Evolutionary conservation across 2,888 invertebrate genomes (phyloP), one percentile per base, ranked within the genome.

Genomic region (Tinea pellionella): DNA sequence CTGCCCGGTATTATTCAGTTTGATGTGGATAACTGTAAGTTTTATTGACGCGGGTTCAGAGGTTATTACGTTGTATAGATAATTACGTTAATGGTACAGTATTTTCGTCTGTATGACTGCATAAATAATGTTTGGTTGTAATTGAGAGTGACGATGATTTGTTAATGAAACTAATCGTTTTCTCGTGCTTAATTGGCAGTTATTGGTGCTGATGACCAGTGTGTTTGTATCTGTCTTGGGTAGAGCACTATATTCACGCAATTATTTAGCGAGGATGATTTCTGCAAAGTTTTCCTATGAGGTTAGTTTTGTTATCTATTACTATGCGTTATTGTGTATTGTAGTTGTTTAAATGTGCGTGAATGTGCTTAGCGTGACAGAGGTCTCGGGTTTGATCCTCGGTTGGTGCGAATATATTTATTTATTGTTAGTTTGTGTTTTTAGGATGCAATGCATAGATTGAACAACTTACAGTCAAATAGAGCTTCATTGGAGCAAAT

Each of bases 401-500:
- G n/a, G n/a, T n/a, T n/a, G n/a, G n/a, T n/a, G n/a, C n/a, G n/a
- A 53, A 16, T 18, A 53, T 15, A 53, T 16, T 53, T 55, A 24
- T 55, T 19, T 19, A 8, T 32, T 15, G 13, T 15, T 47, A 30
- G 57, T 63, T 62, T 62, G 37, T 19, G 59, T 67, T 71, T 78
- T 24, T 69, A 96, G 95, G 90, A 91, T 64, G 92, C 94, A 30
- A 89, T 96, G 1, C 78, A 85, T 60, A 88, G 90, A 57, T 78
- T 96, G 19, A 94, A 94, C 69, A 77, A 78, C 0, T 79, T 96
- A 8, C 95, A 95, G 75, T 92, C 92, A 41, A 95, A 95, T 74
- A 90, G 90, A 24, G 82, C 89, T 0, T 82, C 89, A 63, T 80
- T 92, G 65, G 88, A 89, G 63, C 88, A 89, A 64, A 81, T 77